Conservation (phyloP, 2,888 invertebrate species). For the Drosophila mettleri region DNA sequence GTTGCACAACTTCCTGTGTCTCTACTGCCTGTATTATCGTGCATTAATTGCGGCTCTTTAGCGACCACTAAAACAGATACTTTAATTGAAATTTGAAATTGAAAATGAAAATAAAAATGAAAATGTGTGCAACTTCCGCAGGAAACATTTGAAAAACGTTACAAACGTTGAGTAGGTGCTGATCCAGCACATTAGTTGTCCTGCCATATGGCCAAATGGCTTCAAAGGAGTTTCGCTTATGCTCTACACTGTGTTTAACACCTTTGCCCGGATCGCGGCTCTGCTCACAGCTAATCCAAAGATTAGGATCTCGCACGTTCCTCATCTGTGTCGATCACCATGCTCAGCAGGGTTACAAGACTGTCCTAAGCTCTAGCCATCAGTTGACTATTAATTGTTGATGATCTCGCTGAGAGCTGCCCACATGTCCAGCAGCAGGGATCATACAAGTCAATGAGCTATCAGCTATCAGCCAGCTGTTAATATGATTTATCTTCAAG, state of each 20-base stretch:
- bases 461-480: conserved; percentile 20
- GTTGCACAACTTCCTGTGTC: conserved; percentile 63
- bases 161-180: conserved; percentile 54
- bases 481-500: neutral
- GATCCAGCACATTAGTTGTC: conserved; percentile 43
- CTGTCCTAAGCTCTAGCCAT: neutral
- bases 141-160: conserved; percentile 67
- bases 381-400: conserved; percentile 4
- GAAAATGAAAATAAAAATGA: conserved; percentile 58
- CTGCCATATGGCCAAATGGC: conserved; percentile 47
- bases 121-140: conserved; percentile 71
- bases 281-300: conserved; percentile 4
- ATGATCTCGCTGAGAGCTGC: conserved; percentile 4
- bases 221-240: conserved; percentile 13
- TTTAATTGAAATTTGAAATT: conserved; percentile 64
- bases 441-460: conserved; percentile 10
- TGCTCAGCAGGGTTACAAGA: conserved; percentile 6
- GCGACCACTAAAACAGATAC: conserved; percentile 50
- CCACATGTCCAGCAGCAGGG: conserved; percentile 3
- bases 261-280: conserved; percentile 12
- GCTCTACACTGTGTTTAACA: conserved; percentile 5
- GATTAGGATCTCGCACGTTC: neutral
- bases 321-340: neutral
- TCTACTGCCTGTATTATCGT: conserved; percentile 18
- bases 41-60: conserved; percentile 73